Evolutionary conservation across 2,113 vertebrate genomes (phyloP).

Genomic region (Dolichotis patagonum): DNA sequence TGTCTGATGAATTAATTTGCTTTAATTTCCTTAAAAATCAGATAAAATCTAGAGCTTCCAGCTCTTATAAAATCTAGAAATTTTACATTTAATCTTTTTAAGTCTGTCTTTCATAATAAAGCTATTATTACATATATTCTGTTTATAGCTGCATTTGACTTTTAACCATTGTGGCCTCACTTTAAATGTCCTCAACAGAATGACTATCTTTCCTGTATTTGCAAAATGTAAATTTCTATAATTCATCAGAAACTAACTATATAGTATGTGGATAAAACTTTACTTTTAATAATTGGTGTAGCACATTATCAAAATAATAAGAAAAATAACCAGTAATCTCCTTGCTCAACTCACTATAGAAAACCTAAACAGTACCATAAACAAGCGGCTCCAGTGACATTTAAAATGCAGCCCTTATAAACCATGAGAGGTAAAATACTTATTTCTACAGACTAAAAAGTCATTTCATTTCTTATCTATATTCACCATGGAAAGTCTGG

Average conservation of each 20-base stretch:
- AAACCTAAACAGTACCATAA: background rate
- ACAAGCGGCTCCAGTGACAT: background rate
- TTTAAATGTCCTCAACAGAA: background rate
- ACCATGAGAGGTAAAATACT: background rate
- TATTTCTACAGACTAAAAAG: background rate
- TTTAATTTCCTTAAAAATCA: slow-evolving; percentile 34
- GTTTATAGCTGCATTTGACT: background rate
- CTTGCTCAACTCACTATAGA: background rate
- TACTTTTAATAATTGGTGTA: background rate
- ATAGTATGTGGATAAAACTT: background rate
- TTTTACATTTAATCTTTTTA: background rate
- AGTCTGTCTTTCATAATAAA: background rate
- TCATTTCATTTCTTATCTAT: background rate
- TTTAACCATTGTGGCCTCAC: background rate
- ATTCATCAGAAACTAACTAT: background rate
- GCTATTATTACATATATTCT: background rate
- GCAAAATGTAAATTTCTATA: background rate
- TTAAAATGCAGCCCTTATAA: background rate
- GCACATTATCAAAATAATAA: background rate
- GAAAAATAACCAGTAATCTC: background rate
- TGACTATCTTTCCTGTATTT: background rate
- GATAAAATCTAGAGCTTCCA: background rate
- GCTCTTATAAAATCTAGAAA: background rate
- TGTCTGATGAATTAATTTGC: background rate
- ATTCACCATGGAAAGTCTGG: background rate